Base-by-base conservation (phyloP, 1,140 invertebrate species). In the Drosophila mojavensis region DNA sequence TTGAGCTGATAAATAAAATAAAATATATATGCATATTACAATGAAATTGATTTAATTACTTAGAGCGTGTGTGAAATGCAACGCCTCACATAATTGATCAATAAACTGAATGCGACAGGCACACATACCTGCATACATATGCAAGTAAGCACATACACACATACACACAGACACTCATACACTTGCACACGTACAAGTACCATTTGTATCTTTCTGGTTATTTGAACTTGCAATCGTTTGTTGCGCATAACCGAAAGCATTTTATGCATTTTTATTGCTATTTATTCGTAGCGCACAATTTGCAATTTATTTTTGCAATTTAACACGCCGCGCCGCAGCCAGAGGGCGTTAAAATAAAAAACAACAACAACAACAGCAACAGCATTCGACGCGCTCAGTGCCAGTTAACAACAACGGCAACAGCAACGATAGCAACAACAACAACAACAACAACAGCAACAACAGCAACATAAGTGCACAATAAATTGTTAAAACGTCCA, bases 271-370 rank as follows among this genome's bases (percentile, higher is more conserved):
- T 89, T 89, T 89, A 89, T 89, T 89, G 84, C 74, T 78, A 86
- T 82, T 82, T 79, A 76, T 76, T 71, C 80, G 60, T 69, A 61
- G 58, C 65, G 72, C 73, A 68, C 83, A 82, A 86, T 86, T 88
- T 71, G 72, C 79, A 83, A 89, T 88, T 88, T 88, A 89, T 88
- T 80, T 84, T 88, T 88, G 84, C 84, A 89, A 88, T 88, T 88
- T 88, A 89, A 88, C 84, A 88, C 84, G 84, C 84, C 73, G 78
- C 66, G 67, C 65, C 72, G 66, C 51, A 51, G 63, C 59, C 39
- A 36, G 47, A 28, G 62, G 55, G 33, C 47, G 53, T 53, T 5
- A 45, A 17, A 15, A 17, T 47, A 63, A 77, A 63, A 60, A 58
- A 26, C 41, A 30, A 66, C 15, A 53, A 53, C 7, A 53, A 59